phyloP scores from a whole-genome alignment of 2,888 invertebrate species.

The Julus scanicus region DNA sequence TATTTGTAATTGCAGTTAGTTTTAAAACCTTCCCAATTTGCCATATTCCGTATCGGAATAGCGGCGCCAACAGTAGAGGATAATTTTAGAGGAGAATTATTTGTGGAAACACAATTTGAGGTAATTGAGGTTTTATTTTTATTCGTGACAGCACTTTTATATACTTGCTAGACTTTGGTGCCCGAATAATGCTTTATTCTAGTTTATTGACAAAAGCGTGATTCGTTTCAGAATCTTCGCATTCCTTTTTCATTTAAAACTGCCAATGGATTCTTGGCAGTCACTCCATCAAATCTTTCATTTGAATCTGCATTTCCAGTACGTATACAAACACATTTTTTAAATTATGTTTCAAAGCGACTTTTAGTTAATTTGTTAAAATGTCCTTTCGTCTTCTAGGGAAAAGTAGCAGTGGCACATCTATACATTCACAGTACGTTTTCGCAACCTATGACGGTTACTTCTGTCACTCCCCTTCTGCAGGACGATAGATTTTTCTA shows the following conservation, averaged over 20 bases:
- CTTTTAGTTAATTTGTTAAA: conserved; percentile 47
- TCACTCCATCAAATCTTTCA: conserved; percentile 75
- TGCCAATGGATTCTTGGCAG: conserved; percentile 78
- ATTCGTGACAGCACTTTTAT: background rate
- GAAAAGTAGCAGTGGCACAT: conserved; percentile 80
- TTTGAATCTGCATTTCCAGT: conserved; percentile 86
- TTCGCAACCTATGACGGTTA: conserved; percentile 81
- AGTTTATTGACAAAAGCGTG: background rate
- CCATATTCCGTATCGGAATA: conserved; percentile 78
- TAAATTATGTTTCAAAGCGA: background rate
- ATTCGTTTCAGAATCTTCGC: conserved; percentile 63
- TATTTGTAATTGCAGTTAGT: conserved; percentile 53
- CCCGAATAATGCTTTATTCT: background rate
- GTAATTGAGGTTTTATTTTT: conserved; percentile 60
- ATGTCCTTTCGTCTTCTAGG: conserved; percentile 69
- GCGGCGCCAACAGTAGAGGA: conserved; percentile 77
- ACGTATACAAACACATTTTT: conserved; percentile 58
- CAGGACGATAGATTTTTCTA: conserved; percentile 73
- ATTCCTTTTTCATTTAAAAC: conserved; percentile 78
- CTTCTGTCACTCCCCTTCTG: conserved; percentile 73
- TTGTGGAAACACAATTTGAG: conserved; percentile 74
- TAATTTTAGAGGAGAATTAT: conserved; percentile 75
- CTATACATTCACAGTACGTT: conserved; percentile 85
- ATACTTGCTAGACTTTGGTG: conserved; percentile 17
- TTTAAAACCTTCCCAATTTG: conserved; percentile 72